phyloP scores from a whole-genome alignment of 2,888 invertebrate species.

The Tiliacea aurago region DNA sequence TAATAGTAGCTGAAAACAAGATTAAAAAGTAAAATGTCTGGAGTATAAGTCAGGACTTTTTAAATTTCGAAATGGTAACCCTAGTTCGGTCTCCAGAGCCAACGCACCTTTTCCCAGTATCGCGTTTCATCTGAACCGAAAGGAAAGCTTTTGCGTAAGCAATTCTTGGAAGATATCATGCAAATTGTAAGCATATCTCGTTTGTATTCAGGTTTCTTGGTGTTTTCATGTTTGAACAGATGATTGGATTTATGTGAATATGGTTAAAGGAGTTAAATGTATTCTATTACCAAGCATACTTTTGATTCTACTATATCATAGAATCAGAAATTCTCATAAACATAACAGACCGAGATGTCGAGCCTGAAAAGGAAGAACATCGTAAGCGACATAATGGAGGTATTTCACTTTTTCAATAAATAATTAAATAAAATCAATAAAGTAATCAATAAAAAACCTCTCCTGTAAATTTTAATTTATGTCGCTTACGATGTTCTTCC shows the following conservation, averaged over 20 bases:
- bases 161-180: slow-evolving; percentile 21
- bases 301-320: no score
- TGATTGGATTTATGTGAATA: slow-evolving; percentile 8
- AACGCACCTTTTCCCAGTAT: slow-evolving; percentile 31
- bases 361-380: no score
- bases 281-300: neutral
- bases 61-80: neutral
- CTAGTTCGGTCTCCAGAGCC: neutral
- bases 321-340: neutral
- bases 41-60: no score
- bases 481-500: no score
- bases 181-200: slow-evolving; percentile 12
- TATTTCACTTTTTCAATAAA: no score
- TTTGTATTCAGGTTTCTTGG: slow-evolving; percentile 1
- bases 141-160: slow-evolving; percentile 26
- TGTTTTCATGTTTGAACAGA: slow-evolving; percentile 6
- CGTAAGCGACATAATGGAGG: no score
- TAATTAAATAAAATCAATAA: no score
- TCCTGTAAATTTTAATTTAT: no score
- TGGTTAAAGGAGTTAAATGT: neutral
- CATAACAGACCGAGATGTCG: neutral
- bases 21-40: no score
- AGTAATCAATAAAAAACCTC: no score
- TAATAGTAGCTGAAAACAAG: no score
- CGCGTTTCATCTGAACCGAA: slow-evolving; percentile 18